Percentiles rank a stretch among this genome's conserved stretches.
Conservation (phyloP, 2,113 vertebrate species). For the Phaethon lepturus region DNA sequence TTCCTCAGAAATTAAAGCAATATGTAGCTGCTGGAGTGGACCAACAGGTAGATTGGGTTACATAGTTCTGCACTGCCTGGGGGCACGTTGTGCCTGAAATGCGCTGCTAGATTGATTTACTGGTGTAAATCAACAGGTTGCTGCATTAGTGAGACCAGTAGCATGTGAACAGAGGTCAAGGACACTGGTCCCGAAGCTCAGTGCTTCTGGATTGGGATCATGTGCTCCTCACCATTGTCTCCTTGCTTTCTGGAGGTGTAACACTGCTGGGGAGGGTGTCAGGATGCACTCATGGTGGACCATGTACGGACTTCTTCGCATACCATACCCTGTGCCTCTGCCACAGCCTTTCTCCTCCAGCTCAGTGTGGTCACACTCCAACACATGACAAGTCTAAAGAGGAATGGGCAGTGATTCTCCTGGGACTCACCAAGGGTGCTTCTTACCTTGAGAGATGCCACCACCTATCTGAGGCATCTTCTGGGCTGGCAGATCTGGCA, state of each 20-base stretch:
- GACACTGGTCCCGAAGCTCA: background rate
- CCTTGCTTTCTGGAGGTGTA: background rate
- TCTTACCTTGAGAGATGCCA: background rate
- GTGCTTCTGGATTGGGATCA: background rate
- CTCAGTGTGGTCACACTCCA: background rate
- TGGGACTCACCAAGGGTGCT: background rate
- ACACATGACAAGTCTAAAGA: rapidly evolving
- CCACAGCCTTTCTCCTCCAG: background rate
- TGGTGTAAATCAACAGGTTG: background rate
- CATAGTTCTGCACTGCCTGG: background rate
- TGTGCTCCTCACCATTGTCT: background rate
- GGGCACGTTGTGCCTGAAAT: background rate
- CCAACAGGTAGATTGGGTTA: background rate
- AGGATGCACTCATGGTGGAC: background rate
- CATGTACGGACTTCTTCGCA: background rate
- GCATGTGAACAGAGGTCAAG: background rate
- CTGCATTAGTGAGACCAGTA: background rate
- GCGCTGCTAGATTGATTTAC: background rate
- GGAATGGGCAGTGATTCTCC: rapidly evolving
- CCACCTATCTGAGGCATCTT: background rate
- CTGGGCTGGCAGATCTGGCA: background rate
- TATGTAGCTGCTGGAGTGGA: background rate
- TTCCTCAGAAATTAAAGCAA: background rate
- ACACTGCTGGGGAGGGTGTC: background rate
- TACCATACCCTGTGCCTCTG: background rate